Conservation (phyloP, 2,113 vertebrate genomes). For the Myotis brandtii region DNA sequence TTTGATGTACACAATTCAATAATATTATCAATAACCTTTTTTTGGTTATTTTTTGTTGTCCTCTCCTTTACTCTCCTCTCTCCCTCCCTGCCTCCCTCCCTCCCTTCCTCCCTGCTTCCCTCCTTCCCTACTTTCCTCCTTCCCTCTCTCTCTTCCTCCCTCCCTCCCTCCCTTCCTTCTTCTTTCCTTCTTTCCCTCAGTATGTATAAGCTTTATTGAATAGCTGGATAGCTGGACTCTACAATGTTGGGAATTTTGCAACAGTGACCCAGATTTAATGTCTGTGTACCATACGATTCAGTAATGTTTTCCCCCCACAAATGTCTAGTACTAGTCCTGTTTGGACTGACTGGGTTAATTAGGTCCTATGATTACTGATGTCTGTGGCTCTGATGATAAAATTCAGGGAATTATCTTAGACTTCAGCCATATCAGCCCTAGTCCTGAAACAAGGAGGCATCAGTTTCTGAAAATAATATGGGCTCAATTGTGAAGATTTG, state of each 20-base stretch:
- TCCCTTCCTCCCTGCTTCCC: not conserved
- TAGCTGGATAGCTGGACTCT: not conserved
- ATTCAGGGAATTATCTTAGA: not conserved
- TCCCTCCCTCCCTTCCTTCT: fast-evolving
- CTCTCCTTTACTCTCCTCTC: not conserved
- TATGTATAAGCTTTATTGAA: not conserved
- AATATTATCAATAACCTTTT: not conserved
- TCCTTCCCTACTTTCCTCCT: not conserved
- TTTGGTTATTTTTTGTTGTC: not conserved
- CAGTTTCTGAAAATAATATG: not conserved
- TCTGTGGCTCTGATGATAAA: not conserved
- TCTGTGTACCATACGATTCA: not conserved
- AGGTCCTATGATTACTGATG: not conserved
- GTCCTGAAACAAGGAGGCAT: fast-evolving
- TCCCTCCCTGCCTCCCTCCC: fast-evolving
- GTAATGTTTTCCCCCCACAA: not conserved
- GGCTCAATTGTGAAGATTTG: not conserved
- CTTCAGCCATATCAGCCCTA: not conserved
- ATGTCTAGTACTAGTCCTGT: not conserved
- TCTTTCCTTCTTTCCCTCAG: not conserved
- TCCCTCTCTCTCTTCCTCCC: not conserved
- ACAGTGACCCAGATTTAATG: not conserved
- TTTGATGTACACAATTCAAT: not conserved
- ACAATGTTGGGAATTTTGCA: not conserved
- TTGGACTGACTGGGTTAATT: not conserved